Evolutionary conservation across 2,888 invertebrate species (phyloP).

Genomic region (Parnassius mnemosyne): DNA sequence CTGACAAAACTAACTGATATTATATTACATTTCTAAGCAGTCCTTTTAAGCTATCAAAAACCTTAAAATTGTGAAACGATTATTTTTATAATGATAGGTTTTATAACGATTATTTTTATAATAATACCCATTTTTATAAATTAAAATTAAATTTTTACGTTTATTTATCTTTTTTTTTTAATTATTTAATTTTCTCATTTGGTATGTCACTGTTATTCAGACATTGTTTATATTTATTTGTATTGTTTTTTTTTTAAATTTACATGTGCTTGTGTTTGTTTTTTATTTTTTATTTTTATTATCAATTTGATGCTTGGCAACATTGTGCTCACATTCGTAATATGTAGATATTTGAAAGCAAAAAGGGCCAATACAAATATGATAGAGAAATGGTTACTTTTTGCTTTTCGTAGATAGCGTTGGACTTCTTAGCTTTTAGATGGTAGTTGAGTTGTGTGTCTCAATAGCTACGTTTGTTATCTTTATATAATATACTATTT

Average conservation of each 20-base stretch:
- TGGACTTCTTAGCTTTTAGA: slow-evolving; percentile 66
- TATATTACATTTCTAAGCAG: neutral
- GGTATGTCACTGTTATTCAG: slow-evolving; percentile 35
- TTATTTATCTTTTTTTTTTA: slow-evolving; percentile 3
- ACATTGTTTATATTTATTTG: slow-evolving; percentile 26
- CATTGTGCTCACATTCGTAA: slow-evolving; percentile 74
- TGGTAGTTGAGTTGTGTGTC: slow-evolving; percentile 67
- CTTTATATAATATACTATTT: slow-evolving; percentile 44
- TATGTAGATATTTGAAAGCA: slow-evolving; percentile 57
- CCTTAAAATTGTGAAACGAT: too few species aligned
- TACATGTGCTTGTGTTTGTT: slow-evolving; percentile 76
- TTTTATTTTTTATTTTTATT: slow-evolving; percentile 74
- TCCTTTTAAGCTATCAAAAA: too few species aligned
- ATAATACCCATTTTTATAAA: too few species aligned
- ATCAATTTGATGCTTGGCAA: slow-evolving; percentile 81
- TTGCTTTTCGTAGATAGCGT: slow-evolving; percentile 71
- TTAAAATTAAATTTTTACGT: neutral
- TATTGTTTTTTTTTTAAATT: slow-evolving; percentile 41
- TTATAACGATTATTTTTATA: too few species aligned
- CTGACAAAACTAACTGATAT: slow-evolving; percentile 13
- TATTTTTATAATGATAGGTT: too few species aligned
- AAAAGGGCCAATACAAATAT: slow-evolving; percentile 51
- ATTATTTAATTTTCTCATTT: slow-evolving; percentile 34
- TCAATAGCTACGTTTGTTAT: slow-evolving; percentile 44
- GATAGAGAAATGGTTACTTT: slow-evolving; percentile 49